Evolutionary conservation across 2,888 invertebrate genomes (phyloP).

Genomic region (Metopia argyrocephala): DNA sequence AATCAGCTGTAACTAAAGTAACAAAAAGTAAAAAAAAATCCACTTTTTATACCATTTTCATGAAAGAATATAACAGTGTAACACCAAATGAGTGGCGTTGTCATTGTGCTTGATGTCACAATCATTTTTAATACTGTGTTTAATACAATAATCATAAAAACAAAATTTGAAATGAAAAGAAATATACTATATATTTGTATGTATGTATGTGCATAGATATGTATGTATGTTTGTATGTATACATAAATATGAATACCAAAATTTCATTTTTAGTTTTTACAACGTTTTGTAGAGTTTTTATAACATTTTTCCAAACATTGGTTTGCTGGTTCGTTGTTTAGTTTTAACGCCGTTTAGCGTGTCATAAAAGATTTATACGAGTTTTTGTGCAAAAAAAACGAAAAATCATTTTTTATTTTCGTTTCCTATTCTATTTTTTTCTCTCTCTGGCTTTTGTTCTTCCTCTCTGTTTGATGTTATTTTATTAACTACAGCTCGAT

Average conservation of each 20-base stretch:
- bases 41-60: too few species aligned
- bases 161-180: background rate
- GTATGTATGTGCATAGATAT: too few species aligned
- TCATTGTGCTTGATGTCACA: background rate
- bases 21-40: too few species aligned
- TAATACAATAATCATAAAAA: background rate
- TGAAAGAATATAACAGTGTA: too few species aligned
- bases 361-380: conserved; percentile 50
- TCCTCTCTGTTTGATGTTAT: conserved; percentile 8
- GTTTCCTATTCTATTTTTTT: background rate
- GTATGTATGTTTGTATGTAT: too few species aligned
- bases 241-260: background rate
- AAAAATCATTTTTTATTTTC: background rate
- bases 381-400: background rate
- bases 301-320: background rate
- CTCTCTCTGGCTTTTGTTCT: background rate
- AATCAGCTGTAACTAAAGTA: background rate
- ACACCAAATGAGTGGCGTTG: background rate
- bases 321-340: background rate
- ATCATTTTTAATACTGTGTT: background rate
- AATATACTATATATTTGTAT: too few species aligned
- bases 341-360: conserved; percentile 6
- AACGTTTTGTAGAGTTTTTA: conserved; percentile 6
- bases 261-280: background rate
- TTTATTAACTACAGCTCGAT: conserved; percentile 35